Evolutionary conservation across 2,888 invertebrate genomes (phyloP).

Genomic region (Idaea biselata): DNA sequence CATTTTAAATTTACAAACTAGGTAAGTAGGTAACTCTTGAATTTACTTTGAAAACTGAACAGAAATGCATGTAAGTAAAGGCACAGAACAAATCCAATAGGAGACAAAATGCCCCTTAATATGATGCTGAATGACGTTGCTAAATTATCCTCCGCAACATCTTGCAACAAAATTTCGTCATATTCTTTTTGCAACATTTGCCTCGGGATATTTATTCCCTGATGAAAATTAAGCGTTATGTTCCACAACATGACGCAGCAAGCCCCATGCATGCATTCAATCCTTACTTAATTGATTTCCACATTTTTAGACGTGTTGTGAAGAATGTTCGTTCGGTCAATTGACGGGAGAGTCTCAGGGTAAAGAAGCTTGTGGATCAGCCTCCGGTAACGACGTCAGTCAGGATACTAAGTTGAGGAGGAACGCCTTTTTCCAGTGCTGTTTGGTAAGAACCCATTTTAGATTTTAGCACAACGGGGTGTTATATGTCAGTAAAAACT

Average conservation of each 20-base stretch:
- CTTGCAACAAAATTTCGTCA: too few species aligned
- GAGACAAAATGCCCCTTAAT: not conserved
- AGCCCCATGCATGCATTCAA: too few species aligned
- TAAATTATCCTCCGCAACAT: too few species aligned
- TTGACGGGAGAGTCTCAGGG: slow-evolving; percentile 54
- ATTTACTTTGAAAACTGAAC: not conserved
- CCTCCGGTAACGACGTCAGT: slow-evolving; percentile 37
- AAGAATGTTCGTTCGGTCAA: slow-evolving; percentile 62
- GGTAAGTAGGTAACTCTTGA: not conserved
- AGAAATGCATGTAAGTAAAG: not conserved
- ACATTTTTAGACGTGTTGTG: slow-evolving; percentile 57
- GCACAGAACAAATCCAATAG: not conserved
- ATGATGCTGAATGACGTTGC: too few species aligned
- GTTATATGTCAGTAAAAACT: too few species aligned
- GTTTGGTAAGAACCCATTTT: slow-evolving; percentile 49
- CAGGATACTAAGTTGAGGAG: slow-evolving; percentile 45
- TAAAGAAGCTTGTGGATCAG: slow-evolving; percentile 43
- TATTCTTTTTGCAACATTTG: too few species aligned
- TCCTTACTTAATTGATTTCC: not conserved
- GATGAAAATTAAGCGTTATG: too few species aligned
- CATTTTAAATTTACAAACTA: too few species aligned
- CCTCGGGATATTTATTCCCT: too few species aligned
- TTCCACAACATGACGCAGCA: too few species aligned
- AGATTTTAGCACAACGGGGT: not conserved
- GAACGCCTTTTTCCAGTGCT: slow-evolving; percentile 58